These are phyloP conservation scores for Patella pellucida DNA, from an alignment of 2,888 invertebrate genomes.

Conservation along the genomic window DNA sequence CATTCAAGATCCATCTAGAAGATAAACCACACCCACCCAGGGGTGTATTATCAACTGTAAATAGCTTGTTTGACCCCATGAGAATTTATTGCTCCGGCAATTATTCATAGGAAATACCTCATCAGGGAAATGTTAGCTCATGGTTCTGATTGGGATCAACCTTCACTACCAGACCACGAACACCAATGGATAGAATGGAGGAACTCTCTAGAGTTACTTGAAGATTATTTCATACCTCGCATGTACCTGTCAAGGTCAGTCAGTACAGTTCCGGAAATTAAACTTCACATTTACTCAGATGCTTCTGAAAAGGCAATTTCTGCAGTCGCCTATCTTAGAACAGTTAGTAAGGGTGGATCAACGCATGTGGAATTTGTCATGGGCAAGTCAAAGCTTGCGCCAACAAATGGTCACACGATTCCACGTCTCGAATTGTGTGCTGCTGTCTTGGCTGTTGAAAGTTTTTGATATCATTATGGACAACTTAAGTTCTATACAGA, in stretches of 20 bases:
- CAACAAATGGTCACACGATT: conserved; percentile 27
- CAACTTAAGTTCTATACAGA: too few relatives aligned
- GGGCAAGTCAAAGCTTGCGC: conserved; percentile 30
- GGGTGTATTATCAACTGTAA: conserved; percentile 18
- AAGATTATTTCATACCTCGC: conserved; percentile 14
- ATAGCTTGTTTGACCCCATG: conserved; percentile 23
- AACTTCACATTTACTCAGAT: conserved; percentile 31
- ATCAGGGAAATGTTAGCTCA: too few relatives aligned
- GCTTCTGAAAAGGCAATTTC: conserved; percentile 33
- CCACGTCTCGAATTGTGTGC: conserved; percentile 31
- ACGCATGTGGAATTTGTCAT: conserved; percentile 13
- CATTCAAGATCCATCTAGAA: conserved; percentile 9
- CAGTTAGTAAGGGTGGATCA: too few relatives aligned
- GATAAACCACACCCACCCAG: conserved; percentile 15
- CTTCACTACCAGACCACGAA: too few relatives aligned
- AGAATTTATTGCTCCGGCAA: not conserved
- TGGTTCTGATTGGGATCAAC: too few relatives aligned
- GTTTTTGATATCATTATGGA: not conserved
- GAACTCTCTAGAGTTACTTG: conserved; percentile 7
- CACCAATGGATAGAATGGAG: conserved; percentile 17
- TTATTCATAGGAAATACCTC: too few relatives aligned
- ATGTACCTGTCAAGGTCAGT: conserved; percentile 7
- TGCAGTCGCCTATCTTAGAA: conserved; percentile 20
- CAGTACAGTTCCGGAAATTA: not conserved
- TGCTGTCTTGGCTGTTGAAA: conserved; percentile 27